Conservation (phyloP, 30 jellyfish, hydroid and myxozoan species). For the Hydra vulgaris region DNA sequence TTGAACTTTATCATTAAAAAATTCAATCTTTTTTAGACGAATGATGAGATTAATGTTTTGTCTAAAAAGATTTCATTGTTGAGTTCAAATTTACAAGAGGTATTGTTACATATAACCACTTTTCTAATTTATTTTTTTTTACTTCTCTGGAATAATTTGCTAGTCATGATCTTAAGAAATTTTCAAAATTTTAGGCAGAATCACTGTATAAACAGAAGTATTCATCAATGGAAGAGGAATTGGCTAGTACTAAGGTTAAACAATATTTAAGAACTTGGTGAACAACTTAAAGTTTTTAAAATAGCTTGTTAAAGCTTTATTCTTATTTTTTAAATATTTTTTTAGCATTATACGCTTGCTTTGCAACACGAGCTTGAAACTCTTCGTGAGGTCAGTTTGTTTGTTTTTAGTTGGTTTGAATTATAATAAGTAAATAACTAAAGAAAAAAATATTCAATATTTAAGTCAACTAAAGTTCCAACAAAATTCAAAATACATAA, state of each 20-base stretch:
- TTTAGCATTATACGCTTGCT: slow-evolving; percentile 72
- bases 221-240: slow-evolving; percentile 53
- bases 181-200: slow-evolving; percentile 81
- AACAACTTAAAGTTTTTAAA: too few species aligned
- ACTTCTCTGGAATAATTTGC: not conserved
- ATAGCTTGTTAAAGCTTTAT: too few species aligned
- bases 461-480: too few species aligned
- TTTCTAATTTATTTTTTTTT: not conserved
- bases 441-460: too few species aligned
- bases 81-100: slow-evolving; percentile 17
- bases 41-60: slow-evolving; percentile 1
- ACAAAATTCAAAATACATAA: too few species aligned
- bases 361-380: slow-evolving; percentile 72
- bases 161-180: too few species aligned
- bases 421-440: too few species aligned
- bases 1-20: not conserved
- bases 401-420: not conserved
- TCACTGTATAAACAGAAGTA: slow-evolving; percentile 40
- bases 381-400: slow-evolving; percentile 36
- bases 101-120: not conserved
- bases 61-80: slow-evolving; percentile 7
- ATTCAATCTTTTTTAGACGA: not conserved
- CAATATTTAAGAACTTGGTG: not conserved
- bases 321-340: not conserved
- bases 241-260: slow-evolving; percentile 56